Base-by-base conservation (phyloP, 2,888 invertebrate genomes). In the Erebia palarica region DNA sequence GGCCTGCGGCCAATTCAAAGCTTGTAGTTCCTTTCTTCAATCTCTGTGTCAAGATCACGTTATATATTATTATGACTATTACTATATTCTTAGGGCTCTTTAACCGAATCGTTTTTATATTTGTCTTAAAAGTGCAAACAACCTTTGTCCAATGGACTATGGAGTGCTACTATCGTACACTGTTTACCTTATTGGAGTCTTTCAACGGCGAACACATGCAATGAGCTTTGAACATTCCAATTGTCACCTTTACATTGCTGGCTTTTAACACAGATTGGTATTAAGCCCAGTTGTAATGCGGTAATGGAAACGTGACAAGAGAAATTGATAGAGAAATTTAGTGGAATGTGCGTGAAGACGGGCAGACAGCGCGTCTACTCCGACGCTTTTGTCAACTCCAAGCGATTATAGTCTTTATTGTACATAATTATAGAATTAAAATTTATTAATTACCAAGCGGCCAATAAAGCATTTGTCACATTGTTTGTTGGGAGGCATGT, bases 291-390 rank as follows among this genome's bases (percentile, higher is more conserved):
- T 70, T 69, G 65, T 70, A 69, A 79, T 73, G 66, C 66, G 68
- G 78, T 74, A 77, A 78, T 79, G 79, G 70, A 77, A 69, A 9
- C 55, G 16, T 51, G 53, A 66, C 71, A 72, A 68, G 70, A 58
- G 61, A 70, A 72, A 70, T 70, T 53, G 44, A 16, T 66, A 36
- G 58, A 65, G 63, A 67, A 67, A 69, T 73, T 58, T n/a, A 64
- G 44, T 69, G 71, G 76, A 76, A 71, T 73, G 69, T 76, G 74
- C 74, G 67, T 70, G 68, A 72, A 69, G 76, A 75, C 77, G 71
- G 74, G 79, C 81, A 87, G 87, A 87, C 87, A 79, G 86, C 85
- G 80, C 81, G 86, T 81, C 86, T 84, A 79, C 86, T 71, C 74
- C 58, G 70, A 68, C 73, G 75, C 27, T 68, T 68, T 59, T 66